Percentiles rank a stretch among this genome's conserved stretches.
phyloP scores from a whole-genome alignment of 2,113 vertebrate species.

The Pimephales promelas region DNA sequence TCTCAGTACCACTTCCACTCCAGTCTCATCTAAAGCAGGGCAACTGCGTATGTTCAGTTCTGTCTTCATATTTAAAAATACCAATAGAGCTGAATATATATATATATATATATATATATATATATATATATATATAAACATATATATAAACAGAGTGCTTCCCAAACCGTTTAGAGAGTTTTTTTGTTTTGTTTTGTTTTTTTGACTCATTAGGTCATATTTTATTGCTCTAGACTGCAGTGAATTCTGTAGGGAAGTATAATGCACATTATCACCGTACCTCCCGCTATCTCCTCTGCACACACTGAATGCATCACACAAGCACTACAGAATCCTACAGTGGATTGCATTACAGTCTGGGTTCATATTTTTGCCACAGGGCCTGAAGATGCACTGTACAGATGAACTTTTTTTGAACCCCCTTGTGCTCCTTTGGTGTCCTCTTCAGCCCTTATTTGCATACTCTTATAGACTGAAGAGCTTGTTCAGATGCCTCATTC shows the following conservation, averaged over 20 bases:
- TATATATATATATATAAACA: not conserved
- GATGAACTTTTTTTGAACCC: not conserved
- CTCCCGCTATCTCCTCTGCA: not conserved
- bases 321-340: not conserved
- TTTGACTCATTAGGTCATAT: constrained; percentile 42
- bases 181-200: not conserved
- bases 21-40: constrained; percentile 77
- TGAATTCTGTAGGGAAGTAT: constrained; percentile 31
- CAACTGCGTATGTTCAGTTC: constrained; percentile 76
- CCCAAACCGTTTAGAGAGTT: not conserved
- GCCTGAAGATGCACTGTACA: not conserved
- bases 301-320: not conserved
- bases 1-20: constrained; percentile 74
- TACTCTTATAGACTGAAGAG: constrained; percentile 19
- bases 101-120: not conserved
- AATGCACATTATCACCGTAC: constrained; percentile 26
- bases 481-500: constrained; percentile 47
- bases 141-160: no score
- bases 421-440: not conserved
- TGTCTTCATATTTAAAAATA: not conserved
- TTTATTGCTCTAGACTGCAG: constrained; percentile 8
- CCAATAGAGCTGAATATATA: not conserved
- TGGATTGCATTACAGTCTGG: not conserved
- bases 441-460: constrained; percentile 15
- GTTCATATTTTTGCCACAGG: constrained; percentile 2